A percentile compares a stretch with the other conserved stretches of the same genome.
Conservation (phyloP, 2,113 vertebrate genomes). For the Setophaga petechia region DNA sequence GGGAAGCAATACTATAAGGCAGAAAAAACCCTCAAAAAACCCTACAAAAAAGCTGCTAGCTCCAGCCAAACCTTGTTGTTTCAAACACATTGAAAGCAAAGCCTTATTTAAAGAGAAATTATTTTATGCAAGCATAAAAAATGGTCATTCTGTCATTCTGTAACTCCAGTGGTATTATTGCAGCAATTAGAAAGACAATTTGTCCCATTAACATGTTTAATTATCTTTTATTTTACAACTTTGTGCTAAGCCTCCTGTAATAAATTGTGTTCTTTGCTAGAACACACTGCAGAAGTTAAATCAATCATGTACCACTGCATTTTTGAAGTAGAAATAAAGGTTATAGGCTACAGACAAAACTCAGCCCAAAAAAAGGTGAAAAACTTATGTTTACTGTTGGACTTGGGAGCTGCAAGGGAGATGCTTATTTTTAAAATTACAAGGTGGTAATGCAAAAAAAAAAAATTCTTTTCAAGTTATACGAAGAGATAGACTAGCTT, state of each 20-base stretch:
- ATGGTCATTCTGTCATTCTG: neutral
- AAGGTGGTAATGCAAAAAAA: neutral
- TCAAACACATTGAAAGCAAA: neutral
- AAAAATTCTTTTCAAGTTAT: neutral
- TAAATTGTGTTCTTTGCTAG: neutral
- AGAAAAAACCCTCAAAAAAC: neutral
- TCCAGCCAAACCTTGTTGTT: neutral
- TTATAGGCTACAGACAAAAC: neutral
- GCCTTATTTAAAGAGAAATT: neutral
- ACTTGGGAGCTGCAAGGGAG: neutral
- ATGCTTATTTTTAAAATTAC: neutral
- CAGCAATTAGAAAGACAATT: slow-evolving; percentile 5
- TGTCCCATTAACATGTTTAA: neutral
- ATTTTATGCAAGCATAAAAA: neutral
- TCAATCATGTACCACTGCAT: neutral
- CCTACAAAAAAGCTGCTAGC: neutral
- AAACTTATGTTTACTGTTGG: neutral
- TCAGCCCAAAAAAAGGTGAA: neutral
- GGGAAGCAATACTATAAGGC: neutral
- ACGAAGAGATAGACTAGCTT: neutral
- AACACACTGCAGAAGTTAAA: neutral
- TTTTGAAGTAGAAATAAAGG: neutral
- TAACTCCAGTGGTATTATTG: neutral
- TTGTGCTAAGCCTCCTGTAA: neutral
- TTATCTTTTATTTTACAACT: neutral